These are phyloP conservation scores for Xanthia icteritia DNA, from an alignment of 2,888 invertebrate genomes.

Conservation along the genomic window DNA sequence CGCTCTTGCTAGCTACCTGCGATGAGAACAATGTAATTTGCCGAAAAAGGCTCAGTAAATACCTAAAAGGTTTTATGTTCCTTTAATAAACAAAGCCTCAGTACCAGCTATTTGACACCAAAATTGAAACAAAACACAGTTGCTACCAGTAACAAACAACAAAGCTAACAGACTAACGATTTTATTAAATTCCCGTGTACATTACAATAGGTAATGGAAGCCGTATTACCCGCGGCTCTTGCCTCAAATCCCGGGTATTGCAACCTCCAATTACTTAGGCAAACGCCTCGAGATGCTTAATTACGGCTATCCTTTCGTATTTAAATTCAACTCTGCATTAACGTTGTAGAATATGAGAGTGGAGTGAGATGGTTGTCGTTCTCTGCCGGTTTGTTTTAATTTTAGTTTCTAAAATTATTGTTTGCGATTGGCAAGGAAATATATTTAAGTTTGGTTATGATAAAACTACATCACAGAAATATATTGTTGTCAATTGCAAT, in stretches of 20 bases:
- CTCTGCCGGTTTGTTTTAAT: not conserved
- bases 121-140: conserved; percentile 37
- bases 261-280: conserved; percentile 83
- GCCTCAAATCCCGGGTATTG: conserved; percentile 74
- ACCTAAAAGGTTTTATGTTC: not conserved
- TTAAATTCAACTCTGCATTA: conserved; percentile 68
- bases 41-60: not conserved
- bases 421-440: not conserved
- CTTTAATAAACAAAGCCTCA: not conserved
- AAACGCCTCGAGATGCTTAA: conserved; percentile 78
- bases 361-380: conserved; percentile 18
- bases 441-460: not conserved
- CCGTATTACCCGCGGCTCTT: conserved; percentile 52
- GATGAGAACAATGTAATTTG: not conserved
- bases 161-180: conserved; percentile 50
- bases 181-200: conserved; percentile 63
- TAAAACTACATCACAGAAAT: too few relatives aligned
- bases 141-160: conserved; percentile 49
- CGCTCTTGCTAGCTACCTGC: not conserved
- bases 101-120: conserved; percentile 23
- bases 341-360: conserved; percentile 58
- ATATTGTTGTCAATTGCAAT: not conserved
- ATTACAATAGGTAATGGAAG: conserved; percentile 61
- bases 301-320: conserved; percentile 78
- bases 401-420: conserved; percentile 11